These are phyloP conservation scores for Philopotamus ludificatus DNA, from an alignment of 1,140 invertebrate species.

Conservation along the genomic window DNA sequence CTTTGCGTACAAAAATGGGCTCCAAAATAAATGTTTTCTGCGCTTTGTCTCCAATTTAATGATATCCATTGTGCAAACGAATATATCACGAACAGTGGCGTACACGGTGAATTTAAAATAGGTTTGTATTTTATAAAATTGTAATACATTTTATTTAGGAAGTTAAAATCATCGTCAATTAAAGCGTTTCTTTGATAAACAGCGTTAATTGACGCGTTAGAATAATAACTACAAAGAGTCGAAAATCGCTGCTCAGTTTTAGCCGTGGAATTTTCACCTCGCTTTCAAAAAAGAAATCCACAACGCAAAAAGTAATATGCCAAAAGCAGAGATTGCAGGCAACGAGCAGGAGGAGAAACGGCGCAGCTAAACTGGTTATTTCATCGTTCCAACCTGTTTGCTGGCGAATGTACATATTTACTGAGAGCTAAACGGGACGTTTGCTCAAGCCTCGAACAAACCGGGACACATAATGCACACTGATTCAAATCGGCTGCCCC, in stretches of 20 bases:
- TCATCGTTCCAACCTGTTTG: conserved; percentile 10
- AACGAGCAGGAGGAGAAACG: background rate
- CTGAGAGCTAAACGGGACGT: conserved; percentile 18
- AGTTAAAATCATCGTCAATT: too few species aligned
- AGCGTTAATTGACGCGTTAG: too few species aligned
- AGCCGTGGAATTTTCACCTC: background rate
- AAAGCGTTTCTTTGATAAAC: too few species aligned
- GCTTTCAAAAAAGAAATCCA: background rate
- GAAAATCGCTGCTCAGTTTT: background rate
- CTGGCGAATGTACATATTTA: conserved; percentile 24
- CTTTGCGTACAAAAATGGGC: conserved; percentile 38
- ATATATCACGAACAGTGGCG: background rate
- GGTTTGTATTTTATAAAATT: background rate
- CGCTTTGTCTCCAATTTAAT: conserved; percentile 28
- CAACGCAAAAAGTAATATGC: background rate
- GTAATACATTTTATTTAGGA: too few species aligned
- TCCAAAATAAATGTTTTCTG: conserved; percentile 34
- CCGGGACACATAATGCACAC: conserved; percentile 19
- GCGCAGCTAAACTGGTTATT: background rate
- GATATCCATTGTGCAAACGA: conserved; percentile 18
- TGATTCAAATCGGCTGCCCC: conserved; percentile 26
- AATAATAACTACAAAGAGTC: too few species aligned
- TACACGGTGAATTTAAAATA: background rate
- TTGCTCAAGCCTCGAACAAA: conserved; percentile 15
- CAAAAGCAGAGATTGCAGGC: background rate